These are phyloP conservation scores for Trimorus sp. DNA, from an alignment of 2,888 invertebrate species.

Conservation along the genomic window DNA sequence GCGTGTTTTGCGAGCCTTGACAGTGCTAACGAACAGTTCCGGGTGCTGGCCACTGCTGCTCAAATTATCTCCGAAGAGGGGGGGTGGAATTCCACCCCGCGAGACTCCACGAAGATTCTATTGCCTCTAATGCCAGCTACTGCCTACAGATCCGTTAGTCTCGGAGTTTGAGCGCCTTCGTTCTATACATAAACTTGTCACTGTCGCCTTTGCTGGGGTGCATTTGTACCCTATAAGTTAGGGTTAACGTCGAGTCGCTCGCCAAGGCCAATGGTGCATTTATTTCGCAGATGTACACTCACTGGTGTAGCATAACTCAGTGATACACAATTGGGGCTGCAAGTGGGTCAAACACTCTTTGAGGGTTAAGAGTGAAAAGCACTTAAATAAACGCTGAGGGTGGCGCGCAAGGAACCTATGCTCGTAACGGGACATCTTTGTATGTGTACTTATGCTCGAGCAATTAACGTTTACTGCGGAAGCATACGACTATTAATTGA, in stretches of 20 bases:
- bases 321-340: conserved; percentile 60
- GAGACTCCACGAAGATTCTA: no score
- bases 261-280: conserved; percentile 21
- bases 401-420: conserved; percentile 21
- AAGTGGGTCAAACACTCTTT: conserved; percentile 64
- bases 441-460: conserved; percentile 22
- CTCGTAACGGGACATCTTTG: conserved; percentile 29
- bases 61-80: not conserved
- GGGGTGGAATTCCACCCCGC: no score
- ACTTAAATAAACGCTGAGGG: conserved; percentile 61
- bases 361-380: conserved; percentile 66
- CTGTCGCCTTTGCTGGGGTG: no score
- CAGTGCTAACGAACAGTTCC: conserved; percentile 71
- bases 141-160: no score
- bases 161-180: no score
- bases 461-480: conserved; percentile 27
- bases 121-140: no score
- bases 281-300: conserved; percentile 46
- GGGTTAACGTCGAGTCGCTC: no score
- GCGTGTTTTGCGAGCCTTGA: conserved; percentile 64
- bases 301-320: conserved; percentile 43
- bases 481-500: conserved; percentile 33
- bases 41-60: not conserved
- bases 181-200: no score
- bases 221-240: no score